Conservation (phyloP, 2,797 vertebrate species). For the Danionella dracula region DNA sequence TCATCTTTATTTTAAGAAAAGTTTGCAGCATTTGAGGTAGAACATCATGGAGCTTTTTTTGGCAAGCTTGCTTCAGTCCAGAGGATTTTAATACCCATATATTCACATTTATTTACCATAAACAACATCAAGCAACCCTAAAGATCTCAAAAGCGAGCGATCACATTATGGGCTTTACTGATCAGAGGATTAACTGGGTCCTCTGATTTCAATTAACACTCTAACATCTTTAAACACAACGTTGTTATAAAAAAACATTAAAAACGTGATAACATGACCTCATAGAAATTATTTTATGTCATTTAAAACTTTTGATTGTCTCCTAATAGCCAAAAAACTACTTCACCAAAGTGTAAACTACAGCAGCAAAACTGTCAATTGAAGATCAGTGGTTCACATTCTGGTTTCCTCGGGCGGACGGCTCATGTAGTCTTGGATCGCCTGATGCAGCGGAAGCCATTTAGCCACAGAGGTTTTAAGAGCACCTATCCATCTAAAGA, state of each 20-base stretch:
- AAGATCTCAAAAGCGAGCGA: neutral
- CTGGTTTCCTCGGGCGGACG: slow-evolving; percentile 77
- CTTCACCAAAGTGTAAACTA: neutral
- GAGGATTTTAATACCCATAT: neutral
- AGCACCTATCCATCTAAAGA: slow-evolving; percentile 80
- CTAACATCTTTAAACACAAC: no score
- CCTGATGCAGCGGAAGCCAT: slow-evolving; percentile 83
- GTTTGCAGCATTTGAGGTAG: neutral
- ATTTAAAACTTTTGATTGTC: no score
- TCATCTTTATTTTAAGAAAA: neutral
- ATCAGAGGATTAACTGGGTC: neutral
- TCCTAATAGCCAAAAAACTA: no score
- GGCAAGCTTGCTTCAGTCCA: neutral
- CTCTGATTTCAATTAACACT: neutral
- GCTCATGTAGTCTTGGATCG: slow-evolving; percentile 81
- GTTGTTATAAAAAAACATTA: no score
- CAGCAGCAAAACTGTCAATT: neutral
- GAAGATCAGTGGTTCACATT: slow-evolving; percentile 65
- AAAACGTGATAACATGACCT: no score
- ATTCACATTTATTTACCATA: neutral
- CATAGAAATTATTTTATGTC: no score
- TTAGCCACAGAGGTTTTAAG: slow-evolving; percentile 81
- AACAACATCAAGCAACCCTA: neutral
- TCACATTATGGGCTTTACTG: neutral
- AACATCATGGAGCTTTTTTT: slow-evolving; percentile 9